Conservation (phyloP, 30 jellyfish, hydroid and myxozoan genomes). For the Calvadosia cruxmelitensis region DNA sequence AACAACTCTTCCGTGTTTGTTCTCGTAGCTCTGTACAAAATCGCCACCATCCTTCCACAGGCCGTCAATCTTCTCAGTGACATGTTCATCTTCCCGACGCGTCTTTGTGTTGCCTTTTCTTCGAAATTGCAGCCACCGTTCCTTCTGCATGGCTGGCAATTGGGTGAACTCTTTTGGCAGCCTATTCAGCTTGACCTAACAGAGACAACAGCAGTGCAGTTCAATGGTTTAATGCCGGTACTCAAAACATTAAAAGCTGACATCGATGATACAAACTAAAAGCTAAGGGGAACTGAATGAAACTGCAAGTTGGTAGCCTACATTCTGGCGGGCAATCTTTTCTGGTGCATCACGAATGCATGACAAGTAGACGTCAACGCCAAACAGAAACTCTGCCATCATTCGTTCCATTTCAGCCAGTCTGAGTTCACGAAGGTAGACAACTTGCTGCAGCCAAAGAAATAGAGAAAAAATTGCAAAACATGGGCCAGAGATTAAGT, state of each 20-base stretch:
- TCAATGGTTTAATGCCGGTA: too few species aligned
- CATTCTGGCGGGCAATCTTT: neutral
- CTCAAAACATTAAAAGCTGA: too few species aligned
- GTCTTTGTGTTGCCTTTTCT: neutral
- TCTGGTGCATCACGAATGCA: constrained; percentile 29
- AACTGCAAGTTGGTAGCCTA: too few species aligned
- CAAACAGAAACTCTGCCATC: constrained; percentile 65
- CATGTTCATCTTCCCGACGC: neutral
- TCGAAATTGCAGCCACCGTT: neutral
- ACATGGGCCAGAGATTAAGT: neutral
- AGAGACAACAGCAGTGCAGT: too few species aligned
- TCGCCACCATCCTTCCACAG: constrained; percentile 49
- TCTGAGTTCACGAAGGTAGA: constrained; percentile 72
- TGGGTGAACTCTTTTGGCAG: neutral
- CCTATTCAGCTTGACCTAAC: neutral
- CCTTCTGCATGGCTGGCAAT: neutral
- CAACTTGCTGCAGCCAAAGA: constrained; percentile 35
- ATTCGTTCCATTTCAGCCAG: constrained; percentile 39
- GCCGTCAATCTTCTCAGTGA: neutral
- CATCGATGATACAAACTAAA: too few species aligned
- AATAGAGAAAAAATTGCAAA: neutral
- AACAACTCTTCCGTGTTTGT: constrained; percentile 31
- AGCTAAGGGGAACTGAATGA: too few species aligned
- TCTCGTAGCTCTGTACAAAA: constrained; percentile 22
- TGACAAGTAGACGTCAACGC: constrained; percentile 71